Base-by-base conservation (phyloP, 2,797 vertebrate species). In the Scolopax bukidnonensis region DNA sequence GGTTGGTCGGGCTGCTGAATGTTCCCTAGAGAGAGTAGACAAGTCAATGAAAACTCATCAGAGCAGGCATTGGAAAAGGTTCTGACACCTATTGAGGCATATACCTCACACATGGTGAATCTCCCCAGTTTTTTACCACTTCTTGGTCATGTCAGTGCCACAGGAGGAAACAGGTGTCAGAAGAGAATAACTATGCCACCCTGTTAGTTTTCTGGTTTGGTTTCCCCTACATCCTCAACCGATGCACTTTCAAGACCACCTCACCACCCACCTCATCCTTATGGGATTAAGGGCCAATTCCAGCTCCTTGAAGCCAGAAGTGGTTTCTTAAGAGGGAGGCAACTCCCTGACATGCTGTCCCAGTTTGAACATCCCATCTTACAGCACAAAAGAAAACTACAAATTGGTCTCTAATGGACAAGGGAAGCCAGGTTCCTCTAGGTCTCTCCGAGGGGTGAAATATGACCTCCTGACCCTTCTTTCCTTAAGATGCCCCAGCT, bases 1-100 rank as follows among this genome's bases (percentile, higher is more conserved):
- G 97, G 97, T 99, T 99, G 89, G 97, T 43, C 0, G 99, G 99
- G 92, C 99, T 99, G 98, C 99, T 99, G 98, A 98, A 99, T 4
- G 98, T 99, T 59, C 99, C 99, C 99, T 98, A 90, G 36, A 83
- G 41, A 95, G 38, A 93, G 89, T 20, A 84, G 14, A 88, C 21
- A 84, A 68, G n/a, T 85, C 47, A 93, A 47, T 36, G 45, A 18
- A 91, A 83, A 92, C 23, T 56, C 76, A 80, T 41, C 60, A 93
- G 16, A 11, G 30, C 23, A 93, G 47, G 21, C 17, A 15, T 51
- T 0, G 0, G 36, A 10, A 79, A 36, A 64, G 32, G 24, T 68
- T 83, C 76, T 88, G 36, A 33, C 18, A 43, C 12, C 38, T 50
- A 3, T 18, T 65, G 10, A 40, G 11, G 38, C 21, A 75, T 15